These are phyloP conservation scores for Sander vitreus DNA, from an alignment of 2,113 vertebrate species.

Conservation along the genomic window DNA sequence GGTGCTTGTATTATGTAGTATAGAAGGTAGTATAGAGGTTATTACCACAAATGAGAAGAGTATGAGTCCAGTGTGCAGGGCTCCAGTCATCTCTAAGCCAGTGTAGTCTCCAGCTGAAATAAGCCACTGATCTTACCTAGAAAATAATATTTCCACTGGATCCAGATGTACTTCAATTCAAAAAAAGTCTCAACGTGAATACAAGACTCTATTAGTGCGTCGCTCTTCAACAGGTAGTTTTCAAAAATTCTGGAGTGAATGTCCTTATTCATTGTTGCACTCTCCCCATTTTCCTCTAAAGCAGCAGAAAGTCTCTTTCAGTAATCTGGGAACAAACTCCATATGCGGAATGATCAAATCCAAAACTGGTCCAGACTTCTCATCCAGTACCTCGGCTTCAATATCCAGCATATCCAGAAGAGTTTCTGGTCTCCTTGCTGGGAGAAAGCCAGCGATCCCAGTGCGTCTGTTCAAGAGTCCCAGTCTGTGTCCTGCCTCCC, in stretches of 20 bases:
- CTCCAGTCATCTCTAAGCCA: constrained; percentile 65
- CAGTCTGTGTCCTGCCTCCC: constrained; percentile 45
- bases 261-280: neutral
- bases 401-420: constrained; percentile 52
- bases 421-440: constrained; percentile 34
- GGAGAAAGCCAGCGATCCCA: constrained; percentile 48
- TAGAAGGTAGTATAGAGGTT: neutral
- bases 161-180: constrained; percentile 3
- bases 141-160: constrained; percentile 4
- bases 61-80: constrained; percentile 59
- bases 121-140: constrained; percentile 23
- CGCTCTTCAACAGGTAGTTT: constrained; percentile 14
- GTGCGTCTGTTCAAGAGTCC: constrained; percentile 47
- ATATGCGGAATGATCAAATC: neutral
- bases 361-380: constrained; percentile 29
- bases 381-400: constrained; percentile 16
- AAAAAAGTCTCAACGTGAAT: neutral
- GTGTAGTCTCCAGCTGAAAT: constrained; percentile 31
- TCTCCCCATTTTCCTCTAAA: constrained; percentile 8
- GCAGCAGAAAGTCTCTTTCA: constrained; percentile 3
- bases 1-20: neutral
- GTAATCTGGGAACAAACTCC: constrained; percentile 27
- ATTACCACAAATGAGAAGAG: constrained; percentile 73
- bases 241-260: neutral
- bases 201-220: neutral